Evolutionary conservation across 2,888 invertebrate genomes (phyloP), one percentile per base, ranked within the genome.

Genomic region (Aethes cnicana): DNA sequence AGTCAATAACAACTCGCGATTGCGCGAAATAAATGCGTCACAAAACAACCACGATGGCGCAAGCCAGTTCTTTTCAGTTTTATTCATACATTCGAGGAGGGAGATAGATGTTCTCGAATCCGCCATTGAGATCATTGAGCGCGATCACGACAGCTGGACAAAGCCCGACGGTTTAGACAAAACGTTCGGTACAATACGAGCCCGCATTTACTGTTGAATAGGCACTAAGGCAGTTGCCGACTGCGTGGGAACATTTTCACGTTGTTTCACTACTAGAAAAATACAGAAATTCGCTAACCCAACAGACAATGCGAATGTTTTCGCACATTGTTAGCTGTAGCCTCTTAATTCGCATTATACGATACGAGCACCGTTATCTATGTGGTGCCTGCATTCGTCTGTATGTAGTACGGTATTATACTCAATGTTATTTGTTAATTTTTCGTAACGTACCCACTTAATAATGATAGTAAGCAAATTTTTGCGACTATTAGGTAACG

Each of bases 161-260:
- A 84, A 79, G 68, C 68, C 62, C 53, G 58, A 63, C 63, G 61
- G 66, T 66, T 58, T 72, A 74, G 62, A 84, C 80, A 83, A 80
- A 81, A 77, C 73, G 69, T 56, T 57, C 54, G 47, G 55, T 61
- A 58, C 61, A 65, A 72, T 63, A 59, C 63, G 66, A 59, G 61
- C 53, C 59, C 59, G 59, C 68, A 68, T 75, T 77, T 68, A 73
- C 60, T 57, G 62, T 57, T 78, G 72, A 78, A 77, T 75, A 64
- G 69, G 62, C 64, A 70, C n/a, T n/a, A n/a, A n/a, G n/a, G n/a
- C n/a, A 71, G 73, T 66, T 60, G 63, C 9, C 9, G 33, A 33
- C 18, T 39, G 52, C 84, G 87, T 86, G 86, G 84, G 87, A 87
- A 85, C 63, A 54, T 64, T 64, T 63, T 58, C 59, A 55, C 32